Base-by-base conservation (phyloP, 1,140 invertebrate species). In the Drosophila sproati region DNA sequence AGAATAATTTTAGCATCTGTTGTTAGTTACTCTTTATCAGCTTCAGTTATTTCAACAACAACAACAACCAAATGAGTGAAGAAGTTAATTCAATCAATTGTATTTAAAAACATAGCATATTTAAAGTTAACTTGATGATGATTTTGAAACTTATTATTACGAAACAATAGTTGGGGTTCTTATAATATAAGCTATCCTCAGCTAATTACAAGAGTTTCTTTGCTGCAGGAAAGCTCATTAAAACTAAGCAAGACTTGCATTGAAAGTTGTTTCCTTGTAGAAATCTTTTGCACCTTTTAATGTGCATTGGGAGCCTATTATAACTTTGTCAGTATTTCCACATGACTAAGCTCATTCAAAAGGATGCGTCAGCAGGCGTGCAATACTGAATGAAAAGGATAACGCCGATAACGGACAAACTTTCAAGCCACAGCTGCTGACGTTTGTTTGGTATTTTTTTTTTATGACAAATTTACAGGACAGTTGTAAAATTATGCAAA, bases 401-500 rank as follows among this genome's bases (percentile, higher is more conserved):
- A 50, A 41, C 29, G 32, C n/a, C 50, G 55, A 5, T n/a, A 60
- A 47, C 47, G n/a, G 4, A 48, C 54, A 73, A 73, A 73, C 48
- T 73, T 73, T 73, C 0, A 5, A 4, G 56, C n/a, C 31, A 7
- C 71, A 73, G 71, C 64, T 73, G 71, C 54, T 73, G 51, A 47
- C 32, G 50, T 55, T 61, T 35, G 28, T 61, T 10, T 61, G 54
- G n/a, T 54, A 73, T 55, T 73, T 69, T 61, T n/a, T n/a, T 8
- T 55, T 20, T 41, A 60, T 55, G 51, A 55, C 56, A 69, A 55
- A 73, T 73, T 73, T 52, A 48, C 71, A 68, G 64, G 31, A 12
- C 71, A 61, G 64, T 68, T 61, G 20, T 48, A 69, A 55, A 61
- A 61, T 55, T 73, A 73, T 73, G 71, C 56, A 73, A 73, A 73